Percentiles rank a stretch among this genome's conserved stretches.
Conservation (phyloP, 2,113 vertebrate genomes). For the Zapus hudsonius region DNA sequence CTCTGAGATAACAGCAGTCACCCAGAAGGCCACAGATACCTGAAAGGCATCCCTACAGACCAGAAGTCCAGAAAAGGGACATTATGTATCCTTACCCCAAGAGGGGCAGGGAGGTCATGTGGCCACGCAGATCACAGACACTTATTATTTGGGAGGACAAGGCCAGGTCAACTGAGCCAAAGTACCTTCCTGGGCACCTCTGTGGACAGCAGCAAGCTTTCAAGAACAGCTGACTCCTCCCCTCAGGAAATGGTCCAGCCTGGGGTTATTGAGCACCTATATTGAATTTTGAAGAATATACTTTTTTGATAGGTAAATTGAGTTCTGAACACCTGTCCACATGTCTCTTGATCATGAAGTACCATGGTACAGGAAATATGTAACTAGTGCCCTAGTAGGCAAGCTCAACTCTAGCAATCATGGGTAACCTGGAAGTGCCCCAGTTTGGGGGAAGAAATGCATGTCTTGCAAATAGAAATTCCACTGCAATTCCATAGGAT, state of each 20-base stretch:
- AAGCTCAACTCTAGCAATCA: not conserved
- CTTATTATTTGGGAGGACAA: accelerated
- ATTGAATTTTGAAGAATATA: not conserved
- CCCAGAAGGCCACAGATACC: not conserved
- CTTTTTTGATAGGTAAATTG: not conserved
- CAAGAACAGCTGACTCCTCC: not conserved
- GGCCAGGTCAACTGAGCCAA: not conserved
- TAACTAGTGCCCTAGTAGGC: not conserved
- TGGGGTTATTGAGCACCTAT: not conserved
- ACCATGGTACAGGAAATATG: not conserved
- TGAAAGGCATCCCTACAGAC: not conserved
- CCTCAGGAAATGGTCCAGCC: not conserved
- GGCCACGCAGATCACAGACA: not conserved
- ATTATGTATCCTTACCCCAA: no score
- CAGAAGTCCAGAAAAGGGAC: not conserved
- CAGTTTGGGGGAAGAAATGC: not conserved
- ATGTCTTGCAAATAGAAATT: not conserved
- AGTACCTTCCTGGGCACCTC: not conserved
- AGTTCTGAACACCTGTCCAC: not conserved
- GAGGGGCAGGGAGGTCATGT: no score
- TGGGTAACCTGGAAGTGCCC: not conserved
- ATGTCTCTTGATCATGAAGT: not conserved
- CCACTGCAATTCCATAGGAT: not conserved
- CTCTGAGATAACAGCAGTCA: not conserved
- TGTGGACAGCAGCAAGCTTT: not conserved